Evolutionary conservation across 2,888 invertebrate species (phyloP).

Genomic region (Mythimna loreyi): DNA sequence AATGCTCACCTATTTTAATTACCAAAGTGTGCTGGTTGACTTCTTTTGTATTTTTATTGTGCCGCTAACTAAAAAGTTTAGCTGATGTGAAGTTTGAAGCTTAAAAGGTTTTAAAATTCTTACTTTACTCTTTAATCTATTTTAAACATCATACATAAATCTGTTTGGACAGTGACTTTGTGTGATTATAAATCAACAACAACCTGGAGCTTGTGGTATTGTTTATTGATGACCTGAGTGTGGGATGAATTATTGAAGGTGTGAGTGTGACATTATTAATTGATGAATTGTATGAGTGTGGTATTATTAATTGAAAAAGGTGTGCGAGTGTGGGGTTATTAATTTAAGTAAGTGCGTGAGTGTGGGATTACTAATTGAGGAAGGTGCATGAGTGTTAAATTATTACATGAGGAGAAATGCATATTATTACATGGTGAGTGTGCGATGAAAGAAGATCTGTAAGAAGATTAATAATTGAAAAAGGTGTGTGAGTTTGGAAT

Average conservation of each 20-base stretch:
- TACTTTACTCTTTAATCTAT: too few species aligned
- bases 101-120: too few species aligned
- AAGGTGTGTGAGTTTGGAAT: too few species aligned
- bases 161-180: neutral
- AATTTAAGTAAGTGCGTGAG: too few species aligned
- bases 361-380: neutral
- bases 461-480: too few species aligned
- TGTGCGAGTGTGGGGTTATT: neutral
- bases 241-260: neutral
- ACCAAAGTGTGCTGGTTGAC: neutral
- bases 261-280: neutral
- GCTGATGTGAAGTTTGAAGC: neutral
- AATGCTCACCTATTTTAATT: conserved; percentile 25
- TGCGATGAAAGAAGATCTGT: too few species aligned
- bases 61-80: neutral
- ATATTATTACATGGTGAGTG: too few species aligned
- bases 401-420: too few species aligned
- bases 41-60: neutral
- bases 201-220: neutral
- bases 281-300: neutral
- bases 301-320: neutral
- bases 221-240: neutral
- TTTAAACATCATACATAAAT: neutral
- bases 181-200: neutral
- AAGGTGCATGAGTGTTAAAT: too few species aligned